Percentiles rank a stretch among this genome's conserved stretches.
phyloP scores from a whole-genome alignment of 2,113 vertebrate species.

The Phalacrocorax brasilianus region DNA sequence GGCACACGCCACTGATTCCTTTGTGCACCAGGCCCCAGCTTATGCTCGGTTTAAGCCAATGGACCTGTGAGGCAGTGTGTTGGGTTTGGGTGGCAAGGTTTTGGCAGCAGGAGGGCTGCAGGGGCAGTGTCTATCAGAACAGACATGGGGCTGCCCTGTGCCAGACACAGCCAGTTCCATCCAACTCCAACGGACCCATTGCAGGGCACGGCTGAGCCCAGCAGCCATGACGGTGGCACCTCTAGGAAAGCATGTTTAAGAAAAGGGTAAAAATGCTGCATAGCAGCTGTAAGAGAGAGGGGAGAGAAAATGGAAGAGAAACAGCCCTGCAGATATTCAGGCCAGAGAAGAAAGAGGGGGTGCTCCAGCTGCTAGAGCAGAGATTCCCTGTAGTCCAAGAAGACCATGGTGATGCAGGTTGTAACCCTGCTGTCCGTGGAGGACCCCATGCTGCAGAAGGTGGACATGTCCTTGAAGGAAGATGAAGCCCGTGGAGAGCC shows the following conservation, averaged over 20 bases:
- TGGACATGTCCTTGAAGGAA: background rate
- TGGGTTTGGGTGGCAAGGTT: background rate
- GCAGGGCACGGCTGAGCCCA: background rate
- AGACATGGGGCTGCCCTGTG: background rate
- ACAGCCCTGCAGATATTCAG: background rate
- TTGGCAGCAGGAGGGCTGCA: background rate
- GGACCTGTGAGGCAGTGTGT: fast-evolving
- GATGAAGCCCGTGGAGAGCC: background rate
- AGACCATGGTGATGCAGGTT: background rate
- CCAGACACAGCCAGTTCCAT: background rate
- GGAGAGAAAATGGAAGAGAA: background rate
- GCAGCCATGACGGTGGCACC: background rate
- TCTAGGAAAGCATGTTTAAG: background rate
- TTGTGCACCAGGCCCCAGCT: background rate
- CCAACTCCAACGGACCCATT: background rate
- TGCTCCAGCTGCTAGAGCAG: background rate
- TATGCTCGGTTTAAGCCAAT: background rate
- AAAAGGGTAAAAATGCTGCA: background rate
- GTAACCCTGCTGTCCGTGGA: too few species aligned
- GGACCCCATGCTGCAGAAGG: background rate
- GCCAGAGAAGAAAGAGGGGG: background rate
- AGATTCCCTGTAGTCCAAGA: background rate
- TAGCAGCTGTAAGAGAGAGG: background rate
- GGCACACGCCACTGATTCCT: background rate
- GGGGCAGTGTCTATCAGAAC: background rate